phyloP scores from a whole-genome alignment of 2,113 vertebrate genomes.

The Vulpes vulpes region DNA sequence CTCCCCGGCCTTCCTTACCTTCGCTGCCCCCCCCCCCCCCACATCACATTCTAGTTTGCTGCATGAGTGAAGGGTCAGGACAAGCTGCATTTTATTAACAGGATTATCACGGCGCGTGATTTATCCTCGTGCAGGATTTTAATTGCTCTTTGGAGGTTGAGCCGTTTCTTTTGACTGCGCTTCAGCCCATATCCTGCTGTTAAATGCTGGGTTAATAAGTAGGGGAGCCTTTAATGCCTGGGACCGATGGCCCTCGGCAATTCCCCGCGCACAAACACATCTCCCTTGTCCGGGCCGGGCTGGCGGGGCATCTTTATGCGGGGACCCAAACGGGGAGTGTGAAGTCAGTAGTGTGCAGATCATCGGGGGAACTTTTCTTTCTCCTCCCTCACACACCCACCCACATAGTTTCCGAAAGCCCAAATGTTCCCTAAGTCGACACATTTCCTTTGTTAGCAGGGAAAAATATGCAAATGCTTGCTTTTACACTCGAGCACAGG shows the following conservation, averaged over 20 bases:
- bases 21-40: conserved; percentile 82
- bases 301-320: background rate
- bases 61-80: conserved; percentile 91
- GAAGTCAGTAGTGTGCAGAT: conserved; percentile 65
- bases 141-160: conserved; percentile 93
- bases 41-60: conserved; percentile 90
- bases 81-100: conserved; percentile 94
- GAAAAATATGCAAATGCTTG: conserved; percentile 88
- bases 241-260: conserved; percentile 88
- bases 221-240: conserved; percentile 91
- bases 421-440: conserved; percentile 86
- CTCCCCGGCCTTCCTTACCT: conserved; percentile 73
- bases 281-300: conserved; percentile 51
- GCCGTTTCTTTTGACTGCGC: conserved; percentile 92
- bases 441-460: conserved; percentile 88
- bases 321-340: conserved; percentile 24
- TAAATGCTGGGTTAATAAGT: conserved; percentile 93
- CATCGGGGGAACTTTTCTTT: conserved; percentile 78
- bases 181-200: conserved; percentile 92
- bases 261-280: conserved; percentile 88
- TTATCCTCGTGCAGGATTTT: conserved; percentile 93
- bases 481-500: conserved; percentile 84
- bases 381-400: conserved; percentile 80
- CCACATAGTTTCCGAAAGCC: conserved; percentile 87
- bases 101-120: conserved; percentile 92